Conservation (phyloP, 2,113 vertebrate species). For the Lasiurus cinereus region DNA sequence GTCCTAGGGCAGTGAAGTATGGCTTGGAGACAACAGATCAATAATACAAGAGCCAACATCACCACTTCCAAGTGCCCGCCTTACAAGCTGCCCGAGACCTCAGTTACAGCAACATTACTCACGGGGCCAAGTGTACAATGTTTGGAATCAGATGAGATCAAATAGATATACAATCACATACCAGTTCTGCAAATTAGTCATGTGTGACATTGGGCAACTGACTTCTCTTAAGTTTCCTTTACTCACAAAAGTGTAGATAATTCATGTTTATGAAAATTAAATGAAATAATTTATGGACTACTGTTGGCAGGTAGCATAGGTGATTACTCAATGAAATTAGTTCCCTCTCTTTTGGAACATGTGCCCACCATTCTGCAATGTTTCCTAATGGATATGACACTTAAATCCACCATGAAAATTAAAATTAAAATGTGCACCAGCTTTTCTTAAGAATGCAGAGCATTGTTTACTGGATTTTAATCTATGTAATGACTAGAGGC, state of each 20-base stretch:
- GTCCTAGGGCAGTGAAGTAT: not conserved
- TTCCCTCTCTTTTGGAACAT: not conserved
- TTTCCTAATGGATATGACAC: not conserved
- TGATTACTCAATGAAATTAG: not conserved
- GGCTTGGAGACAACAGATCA: not conserved
- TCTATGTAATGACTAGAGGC: no score
- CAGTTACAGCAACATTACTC: not conserved
- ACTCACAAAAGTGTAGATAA: not conserved
- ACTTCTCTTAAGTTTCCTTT: not conserved
- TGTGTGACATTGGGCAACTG: not conserved
- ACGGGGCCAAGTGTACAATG: not conserved
- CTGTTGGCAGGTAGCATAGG: not conserved
- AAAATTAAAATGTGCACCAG: not conserved
- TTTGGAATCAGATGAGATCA: not conserved
- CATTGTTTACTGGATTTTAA: not conserved
- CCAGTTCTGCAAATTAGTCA: not conserved
- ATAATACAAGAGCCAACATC: not conserved
- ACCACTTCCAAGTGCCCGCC: not conserved
- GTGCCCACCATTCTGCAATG: not conserved
- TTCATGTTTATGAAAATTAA: not conserved
- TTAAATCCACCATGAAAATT: not conserved
- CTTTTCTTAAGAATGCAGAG: not conserved
- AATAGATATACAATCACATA: not conserved
- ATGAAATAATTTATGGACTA: not conserved
- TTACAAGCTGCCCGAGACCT: not conserved